Evolutionary conservation across 2,797 vertebrate genomes (phyloP).

Genomic region (Phyllotis vaccarum): DNA sequence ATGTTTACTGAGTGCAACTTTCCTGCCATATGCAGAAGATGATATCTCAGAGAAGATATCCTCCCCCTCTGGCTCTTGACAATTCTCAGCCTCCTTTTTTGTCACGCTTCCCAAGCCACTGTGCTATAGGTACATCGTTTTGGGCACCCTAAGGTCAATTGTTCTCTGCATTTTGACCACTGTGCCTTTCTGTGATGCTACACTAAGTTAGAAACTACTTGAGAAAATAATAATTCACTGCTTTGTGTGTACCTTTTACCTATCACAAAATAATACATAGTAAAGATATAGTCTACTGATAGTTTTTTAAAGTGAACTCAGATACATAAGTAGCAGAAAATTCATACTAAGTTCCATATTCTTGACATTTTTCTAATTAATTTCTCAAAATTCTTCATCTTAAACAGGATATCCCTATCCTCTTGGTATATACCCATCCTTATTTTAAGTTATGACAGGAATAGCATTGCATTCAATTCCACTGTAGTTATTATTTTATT

Average conservation of each 20-base stretch:
- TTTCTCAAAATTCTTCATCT: conserved; percentile 23
- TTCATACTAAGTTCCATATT: not conserved
- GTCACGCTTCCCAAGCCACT: not conserved
- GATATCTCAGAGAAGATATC: not conserved
- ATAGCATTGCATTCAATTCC: not conserved
- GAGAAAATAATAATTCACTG: conserved; percentile 31
- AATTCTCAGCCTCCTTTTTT: not conserved
- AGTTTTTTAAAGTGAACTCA: not conserved
- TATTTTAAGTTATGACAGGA: conserved; percentile 56
- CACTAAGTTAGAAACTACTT: conserved; percentile 31
- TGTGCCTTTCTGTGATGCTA: not conserved
- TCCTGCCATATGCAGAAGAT: not conserved
- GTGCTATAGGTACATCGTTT: not conserved
- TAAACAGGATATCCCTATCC: not conserved
- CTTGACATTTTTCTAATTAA: conserved; percentile 24
- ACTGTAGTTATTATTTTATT: conserved; percentile 7
- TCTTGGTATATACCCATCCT: conserved; percentile 53
- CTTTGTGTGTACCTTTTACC: not conserved
- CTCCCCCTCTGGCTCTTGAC: not conserved
- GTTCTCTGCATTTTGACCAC: not conserved
- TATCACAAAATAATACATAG: not conserved
- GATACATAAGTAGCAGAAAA: conserved; percentile 22
- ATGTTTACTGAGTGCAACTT: not conserved
- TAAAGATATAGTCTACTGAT: not conserved
- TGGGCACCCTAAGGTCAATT: no score